phyloP scores from a whole-genome alignment of 2,888 invertebrate genomes.

The Flexamia atlantica region DNA sequence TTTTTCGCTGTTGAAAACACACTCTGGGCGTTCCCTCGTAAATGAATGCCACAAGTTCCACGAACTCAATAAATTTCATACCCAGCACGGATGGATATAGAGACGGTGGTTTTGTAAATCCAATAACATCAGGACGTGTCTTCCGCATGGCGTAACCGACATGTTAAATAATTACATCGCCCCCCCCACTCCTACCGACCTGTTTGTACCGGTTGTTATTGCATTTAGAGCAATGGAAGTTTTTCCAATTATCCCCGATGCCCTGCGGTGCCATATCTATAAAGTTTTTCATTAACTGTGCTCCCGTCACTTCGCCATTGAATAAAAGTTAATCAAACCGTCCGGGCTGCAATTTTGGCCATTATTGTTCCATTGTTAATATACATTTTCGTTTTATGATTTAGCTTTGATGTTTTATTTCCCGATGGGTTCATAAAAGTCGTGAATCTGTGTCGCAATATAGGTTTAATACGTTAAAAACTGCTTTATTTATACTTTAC shows the following conservation, averaged over 20 bases:
- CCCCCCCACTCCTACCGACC: not conserved
- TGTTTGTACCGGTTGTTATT: constrained; percentile 26
- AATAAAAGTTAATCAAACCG: constrained; percentile 47
- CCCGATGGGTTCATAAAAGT: not conserved
- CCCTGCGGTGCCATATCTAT: constrained; percentile 36
- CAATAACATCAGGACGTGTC: not conserved
- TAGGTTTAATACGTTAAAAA: not conserved
- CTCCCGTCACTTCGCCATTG: constrained; percentile 23
- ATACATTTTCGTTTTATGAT: constrained; percentile 13
- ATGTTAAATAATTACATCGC: constrained; percentile 19
- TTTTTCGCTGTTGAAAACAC: too few species aligned
- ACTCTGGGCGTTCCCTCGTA: too few species aligned
- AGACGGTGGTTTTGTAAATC: not conserved
- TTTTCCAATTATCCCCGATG: constrained; percentile 40
- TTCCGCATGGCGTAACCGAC: constrained; percentile 3
- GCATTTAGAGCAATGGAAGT: constrained; percentile 40
- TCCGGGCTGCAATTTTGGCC: constrained; percentile 10
- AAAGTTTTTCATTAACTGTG: constrained; percentile 51
- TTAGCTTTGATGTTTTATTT: not conserved
- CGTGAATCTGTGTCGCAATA: not conserved
- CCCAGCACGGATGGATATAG: not conserved
- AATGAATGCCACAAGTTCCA: too few species aligned
- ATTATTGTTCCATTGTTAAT: constrained; percentile 27
- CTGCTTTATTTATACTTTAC: too few species aligned
- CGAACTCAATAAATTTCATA: too few species aligned